phyloP scores from a whole-genome alignment of 2,113 vertebrate genomes.

The Pitta sordida region DNA sequence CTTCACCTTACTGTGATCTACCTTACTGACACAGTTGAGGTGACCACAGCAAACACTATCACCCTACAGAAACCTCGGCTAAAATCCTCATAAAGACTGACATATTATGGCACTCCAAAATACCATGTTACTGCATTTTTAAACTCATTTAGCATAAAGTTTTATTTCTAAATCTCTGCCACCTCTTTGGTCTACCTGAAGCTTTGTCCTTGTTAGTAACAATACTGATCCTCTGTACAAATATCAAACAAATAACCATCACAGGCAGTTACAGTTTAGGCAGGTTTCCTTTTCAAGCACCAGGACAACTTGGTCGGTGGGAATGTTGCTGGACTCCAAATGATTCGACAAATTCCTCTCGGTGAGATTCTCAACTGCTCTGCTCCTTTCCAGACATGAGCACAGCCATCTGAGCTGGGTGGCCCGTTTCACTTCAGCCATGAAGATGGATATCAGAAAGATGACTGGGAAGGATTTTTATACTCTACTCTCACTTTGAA shows the following conservation, averaged over 20 bases:
- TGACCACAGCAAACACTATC: background rate
- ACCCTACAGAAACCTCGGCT: background rate
- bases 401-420: background rate
- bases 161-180: background rate
- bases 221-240: background rate
- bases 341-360: background rate
- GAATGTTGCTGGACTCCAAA: background rate
- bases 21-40: background rate
- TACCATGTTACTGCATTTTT: background rate
- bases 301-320: background rate
- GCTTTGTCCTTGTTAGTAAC: background rate
- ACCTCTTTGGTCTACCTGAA: background rate
- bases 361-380: background rate
- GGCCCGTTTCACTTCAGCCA: background rate
- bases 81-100: background rate
- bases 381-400: accelerated
- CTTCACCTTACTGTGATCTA: no score
- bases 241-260: no score
- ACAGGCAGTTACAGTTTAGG: no score
- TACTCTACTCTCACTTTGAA: background rate
- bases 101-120: background rate
- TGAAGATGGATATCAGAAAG: background rate
- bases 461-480: background rate
- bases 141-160: background rate
- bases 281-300: background rate